Percentiles rank a stretch among this genome's conserved stretches.
phyloP scores from a whole-genome alignment of 2,797 vertebrate genomes.

The Mormyrus proboscirostris region DNA sequence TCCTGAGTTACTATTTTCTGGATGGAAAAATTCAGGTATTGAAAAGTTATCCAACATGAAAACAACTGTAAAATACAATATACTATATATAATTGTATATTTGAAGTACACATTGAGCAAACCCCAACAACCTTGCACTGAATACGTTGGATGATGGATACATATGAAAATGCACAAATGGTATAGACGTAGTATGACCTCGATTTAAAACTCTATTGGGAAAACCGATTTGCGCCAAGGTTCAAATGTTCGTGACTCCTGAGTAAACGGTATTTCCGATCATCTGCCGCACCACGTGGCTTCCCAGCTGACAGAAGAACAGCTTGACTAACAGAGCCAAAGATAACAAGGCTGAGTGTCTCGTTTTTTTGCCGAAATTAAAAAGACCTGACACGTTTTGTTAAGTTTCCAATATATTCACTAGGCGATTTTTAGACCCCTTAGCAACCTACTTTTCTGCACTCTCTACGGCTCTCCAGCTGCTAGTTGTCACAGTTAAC shows the following conservation, averaged over 20 bases:
- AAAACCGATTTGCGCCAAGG: not conserved
- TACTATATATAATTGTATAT: not conserved
- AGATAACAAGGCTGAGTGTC: not conserved
- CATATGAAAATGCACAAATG: not conserved
- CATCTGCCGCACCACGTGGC: not conserved
- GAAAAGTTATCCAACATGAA: not conserved
- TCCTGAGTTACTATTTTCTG: not conserved
- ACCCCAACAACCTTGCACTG: not conserved
- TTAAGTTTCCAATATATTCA: not conserved
- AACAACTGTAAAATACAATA: slow-evolving; percentile 2
- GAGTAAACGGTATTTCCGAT: not conserved
- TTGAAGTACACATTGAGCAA: not conserved
- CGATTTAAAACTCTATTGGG: not conserved
- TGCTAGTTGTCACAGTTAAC: not conserved
- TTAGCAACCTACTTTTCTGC: not conserved
- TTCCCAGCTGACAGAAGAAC: not conserved
- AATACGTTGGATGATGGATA: not conserved
- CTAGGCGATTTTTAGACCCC: not conserved
- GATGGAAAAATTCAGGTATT: not conserved
- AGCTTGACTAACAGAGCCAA: not conserved
- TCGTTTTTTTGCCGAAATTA: not conserved
- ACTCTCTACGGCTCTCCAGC: not conserved
- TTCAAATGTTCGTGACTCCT: not conserved
- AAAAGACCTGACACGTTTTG: not conserved
- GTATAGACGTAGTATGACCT: not conserved